Base-by-base conservation (phyloP, 2,113 vertebrate genomes). In the Cebidichthys violaceus region DNA sequence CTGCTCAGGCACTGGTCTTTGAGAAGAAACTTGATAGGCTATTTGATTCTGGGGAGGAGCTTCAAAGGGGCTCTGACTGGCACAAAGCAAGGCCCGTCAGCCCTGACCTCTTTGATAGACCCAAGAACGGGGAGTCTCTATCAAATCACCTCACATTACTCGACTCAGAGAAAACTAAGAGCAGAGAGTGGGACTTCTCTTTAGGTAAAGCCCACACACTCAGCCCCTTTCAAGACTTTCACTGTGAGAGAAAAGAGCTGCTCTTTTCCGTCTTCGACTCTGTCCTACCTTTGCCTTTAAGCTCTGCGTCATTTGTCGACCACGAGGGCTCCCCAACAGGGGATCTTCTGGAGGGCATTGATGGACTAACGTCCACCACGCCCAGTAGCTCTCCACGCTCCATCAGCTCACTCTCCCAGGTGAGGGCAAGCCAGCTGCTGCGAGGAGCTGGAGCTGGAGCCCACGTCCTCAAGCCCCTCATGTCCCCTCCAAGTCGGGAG, bases 401-500 rank as follows among this genome's bases (percentile, higher is more conserved):
- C 73, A 90, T 97, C 84, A 96, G 95, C 92, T 99, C 98, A n/a
- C 95, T 97, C 4, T 97, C 96, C 31, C 98, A 99, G 4, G 95
- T 96, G 65, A 98, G 96, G 89, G 95, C 95, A 67, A 96, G 89
- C 91, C 96, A 96, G 83, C 93, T 93, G 37, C 95, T 94, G 90
- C 97, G 97, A 60, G 96, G 96, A 55, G 88, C 94, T 31, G 97
- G 96, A 77, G 89, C 90, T 82, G 94, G 94, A 47, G 90, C 92
- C 52, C 96, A 97, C 84, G 92, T 99, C 73, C 96, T 99, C 85
- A 99, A 99, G 90, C 98, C 98, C 60, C 96, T 99, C 24, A 99
- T 99, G 98, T 99, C 97, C 39, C 98, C 98, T 43, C 98, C 98
- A 22, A 99, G 96, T 88, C 97, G 97, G 47, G 98, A 99, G 80